Evolutionary conservation across 2,797 vertebrate genomes (phyloP).

Genomic region (Semaprochilodus insignis): DNA sequence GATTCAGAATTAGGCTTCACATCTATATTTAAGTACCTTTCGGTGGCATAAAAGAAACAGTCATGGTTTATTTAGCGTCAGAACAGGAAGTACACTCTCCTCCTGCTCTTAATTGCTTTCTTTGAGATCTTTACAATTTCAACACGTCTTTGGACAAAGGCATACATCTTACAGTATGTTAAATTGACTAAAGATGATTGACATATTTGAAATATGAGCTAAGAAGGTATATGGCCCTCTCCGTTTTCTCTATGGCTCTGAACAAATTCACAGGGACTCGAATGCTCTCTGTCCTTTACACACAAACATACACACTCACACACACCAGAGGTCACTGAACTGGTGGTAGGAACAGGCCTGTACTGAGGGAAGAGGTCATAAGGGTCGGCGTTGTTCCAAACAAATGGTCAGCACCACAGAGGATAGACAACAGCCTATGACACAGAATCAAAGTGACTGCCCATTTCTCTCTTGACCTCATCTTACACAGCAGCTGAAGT

Average conservation of each 20-base stretch:
- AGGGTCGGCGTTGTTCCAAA: constrained; percentile 47
- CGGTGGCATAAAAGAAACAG: too few relatives aligned
- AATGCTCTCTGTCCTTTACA: not conserved
- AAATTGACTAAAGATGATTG: constrained; percentile 14
- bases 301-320: constrained; percentile 30
- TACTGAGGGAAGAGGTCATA: constrained; percentile 35
- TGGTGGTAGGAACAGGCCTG: constrained; percentile 25
- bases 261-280: constrained; percentile 2
- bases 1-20: too few relatives aligned
- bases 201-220: not conserved
- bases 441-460: not conserved
- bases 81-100: too few relatives aligned
- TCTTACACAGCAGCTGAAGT: constrained; percentile 10
- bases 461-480: not conserved
- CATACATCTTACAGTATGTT: not conserved
- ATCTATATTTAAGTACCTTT: too few relatives aligned
- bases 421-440: constrained; percentile 28
- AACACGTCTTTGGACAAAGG: not conserved
- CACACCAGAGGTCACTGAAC: constrained; percentile 35
- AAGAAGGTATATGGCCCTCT: not conserved
- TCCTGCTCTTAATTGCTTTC: too few relatives aligned
- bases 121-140: not conserved
- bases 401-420: constrained; percentile 42
- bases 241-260: not conserved
- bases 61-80: too few relatives aligned